These are phyloP conservation scores for Xenentodon cancila DNA, from an alignment of 2,797 vertebrate genomes.

Conservation along the genomic window DNA sequence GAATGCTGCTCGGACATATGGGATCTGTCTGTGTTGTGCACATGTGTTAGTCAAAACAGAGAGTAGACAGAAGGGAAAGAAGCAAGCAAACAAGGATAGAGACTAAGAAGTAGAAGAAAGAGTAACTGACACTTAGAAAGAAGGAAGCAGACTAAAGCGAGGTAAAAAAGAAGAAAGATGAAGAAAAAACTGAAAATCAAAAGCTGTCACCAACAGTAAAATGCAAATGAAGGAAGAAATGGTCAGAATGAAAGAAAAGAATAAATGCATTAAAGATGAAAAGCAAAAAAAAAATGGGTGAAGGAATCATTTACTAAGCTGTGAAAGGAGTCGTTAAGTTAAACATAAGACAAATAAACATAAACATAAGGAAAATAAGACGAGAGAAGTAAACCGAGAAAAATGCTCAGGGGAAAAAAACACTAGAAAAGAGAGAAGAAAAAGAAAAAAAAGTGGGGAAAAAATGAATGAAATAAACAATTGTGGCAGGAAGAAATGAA, in stretches of 20 bases:
- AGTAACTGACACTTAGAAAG: background rate
- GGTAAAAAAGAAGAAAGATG: background rate
- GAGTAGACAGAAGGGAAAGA: background rate
- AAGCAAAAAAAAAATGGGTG: background rate
- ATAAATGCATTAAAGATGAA: background rate
- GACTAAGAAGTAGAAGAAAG: background rate
- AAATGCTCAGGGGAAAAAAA: background rate
- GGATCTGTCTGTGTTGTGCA: constrained; percentile 9
- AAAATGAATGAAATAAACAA: too few species aligned
- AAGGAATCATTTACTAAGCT: constrained; percentile 4
- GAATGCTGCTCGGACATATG: constrained; percentile 36
- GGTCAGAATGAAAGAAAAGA: background rate
- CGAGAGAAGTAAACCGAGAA: too few species aligned
- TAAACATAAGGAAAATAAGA: too few species aligned
- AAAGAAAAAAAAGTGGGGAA: background rate
- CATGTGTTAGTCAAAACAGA: constrained; percentile 6
- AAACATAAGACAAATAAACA: too few species aligned
- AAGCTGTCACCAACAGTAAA: background rate
- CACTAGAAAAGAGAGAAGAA: background rate
- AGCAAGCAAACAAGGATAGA: background rate
- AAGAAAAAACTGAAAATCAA: background rate
- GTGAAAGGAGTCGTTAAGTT: background rate
- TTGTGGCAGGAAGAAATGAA: too few species aligned
- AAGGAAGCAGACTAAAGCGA: background rate
- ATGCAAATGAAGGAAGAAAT: background rate